Evolutionary conservation across 2,797 vertebrate species (phyloP).

Genomic region (Cossypha dichroa): DNA sequence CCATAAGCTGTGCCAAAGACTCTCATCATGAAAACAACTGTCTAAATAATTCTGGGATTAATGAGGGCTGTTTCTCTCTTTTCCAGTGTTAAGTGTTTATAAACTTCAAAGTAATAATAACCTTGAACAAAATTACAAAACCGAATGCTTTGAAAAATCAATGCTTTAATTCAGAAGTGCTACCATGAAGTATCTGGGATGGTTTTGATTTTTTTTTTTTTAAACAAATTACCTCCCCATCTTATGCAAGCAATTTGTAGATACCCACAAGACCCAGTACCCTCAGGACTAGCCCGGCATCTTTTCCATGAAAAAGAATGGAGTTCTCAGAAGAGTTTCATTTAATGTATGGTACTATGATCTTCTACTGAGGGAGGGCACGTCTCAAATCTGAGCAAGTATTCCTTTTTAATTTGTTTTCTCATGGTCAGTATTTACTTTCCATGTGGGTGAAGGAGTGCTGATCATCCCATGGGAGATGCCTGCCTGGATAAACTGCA

Average conservation of each 20-base stretch:
- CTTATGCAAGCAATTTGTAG: background rate
- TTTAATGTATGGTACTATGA: background rate
- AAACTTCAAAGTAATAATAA: conserved; percentile 1
- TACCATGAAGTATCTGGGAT: background rate
- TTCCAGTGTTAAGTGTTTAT: background rate
- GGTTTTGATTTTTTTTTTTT: background rate
- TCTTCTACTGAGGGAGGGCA: background rate
- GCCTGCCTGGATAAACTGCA: background rate
- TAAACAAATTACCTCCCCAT: fast-evolving
- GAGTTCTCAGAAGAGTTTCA: background rate
- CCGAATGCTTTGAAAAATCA: background rate
- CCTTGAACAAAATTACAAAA: background rate
- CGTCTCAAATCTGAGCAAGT: background rate
- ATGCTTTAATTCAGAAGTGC: background rate
- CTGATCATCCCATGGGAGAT: background rate
- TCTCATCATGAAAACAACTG: background rate
- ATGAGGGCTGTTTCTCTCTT: background rate
- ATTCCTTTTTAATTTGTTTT: background rate
- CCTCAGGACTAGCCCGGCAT: background rate
- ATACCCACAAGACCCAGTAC: background rate
- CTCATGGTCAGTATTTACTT: background rate
- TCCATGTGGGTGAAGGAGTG: background rate
- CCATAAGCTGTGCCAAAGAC: background rate
- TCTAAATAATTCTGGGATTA: background rate
- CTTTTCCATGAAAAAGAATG: background rate